Evolutionary conservation across 2,797 vertebrate species (phyloP).

Genomic region (Pipistrellus nathusii): DNA sequence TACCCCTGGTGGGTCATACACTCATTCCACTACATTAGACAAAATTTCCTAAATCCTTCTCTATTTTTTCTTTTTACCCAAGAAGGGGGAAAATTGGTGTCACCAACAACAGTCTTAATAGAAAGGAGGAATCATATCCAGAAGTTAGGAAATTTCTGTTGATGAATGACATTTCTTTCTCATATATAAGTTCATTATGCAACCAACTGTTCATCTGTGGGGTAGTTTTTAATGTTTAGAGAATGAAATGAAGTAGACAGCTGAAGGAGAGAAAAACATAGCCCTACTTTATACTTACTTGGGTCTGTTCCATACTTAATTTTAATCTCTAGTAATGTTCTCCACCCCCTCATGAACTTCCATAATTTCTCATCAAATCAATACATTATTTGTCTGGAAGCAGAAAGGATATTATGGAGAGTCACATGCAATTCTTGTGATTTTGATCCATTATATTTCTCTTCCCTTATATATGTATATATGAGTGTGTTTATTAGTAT

Average conservation of each 20-base stretch:
- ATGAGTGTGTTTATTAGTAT: background rate
- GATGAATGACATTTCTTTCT: background rate
- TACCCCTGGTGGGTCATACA: background rate
- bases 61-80: background rate
- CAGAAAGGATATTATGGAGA: background rate
- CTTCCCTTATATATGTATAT: background rate
- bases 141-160: background rate
- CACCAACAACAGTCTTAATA: background rate
- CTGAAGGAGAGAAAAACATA: background rate
- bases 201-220: background rate
- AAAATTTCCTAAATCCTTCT: background rate
- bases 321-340: background rate
- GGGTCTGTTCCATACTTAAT: background rate
- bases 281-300: background rate
- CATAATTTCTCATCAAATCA: background rate
- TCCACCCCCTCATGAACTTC: background rate
- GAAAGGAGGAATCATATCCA: background rate
- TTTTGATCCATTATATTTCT: background rate
- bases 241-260: conserved; percentile 12
- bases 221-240: conserved; percentile 22
- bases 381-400: background rate
- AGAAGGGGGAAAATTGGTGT: background rate
- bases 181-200: background rate
- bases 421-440: background rate
- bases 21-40: background rate